A percentile compares a stretch with the other conserved stretches of the same genome.
phyloP scores from a whole-genome alignment of 2,888 invertebrate genomes.

The Sussaba pulchella region DNA sequence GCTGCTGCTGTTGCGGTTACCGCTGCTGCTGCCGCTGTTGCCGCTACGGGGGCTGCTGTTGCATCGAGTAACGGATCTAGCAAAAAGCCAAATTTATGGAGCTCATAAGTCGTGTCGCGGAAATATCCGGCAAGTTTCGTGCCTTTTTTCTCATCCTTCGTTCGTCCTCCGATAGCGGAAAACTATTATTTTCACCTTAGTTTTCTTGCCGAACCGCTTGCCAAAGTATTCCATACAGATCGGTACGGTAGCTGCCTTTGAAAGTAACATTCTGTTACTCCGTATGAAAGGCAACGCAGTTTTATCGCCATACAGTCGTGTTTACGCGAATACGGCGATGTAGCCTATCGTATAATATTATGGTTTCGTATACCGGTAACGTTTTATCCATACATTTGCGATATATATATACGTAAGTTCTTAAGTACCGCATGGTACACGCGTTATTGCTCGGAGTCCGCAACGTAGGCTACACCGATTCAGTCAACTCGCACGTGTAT shows the following conservation, averaged over 20 bases:
- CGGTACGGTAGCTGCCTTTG: not conserved
- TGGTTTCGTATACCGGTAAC: not conserved
- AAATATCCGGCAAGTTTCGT: slow-evolving; percentile 62
- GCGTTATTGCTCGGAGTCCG: too few relatives aligned
- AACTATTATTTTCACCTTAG: slow-evolving; percentile 68
- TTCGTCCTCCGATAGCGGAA: slow-evolving; percentile 60
- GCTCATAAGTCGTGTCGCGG: slow-evolving; percentile 68
- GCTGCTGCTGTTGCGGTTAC: not conserved
- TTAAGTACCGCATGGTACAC: too few relatives aligned
- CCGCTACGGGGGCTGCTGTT: not conserved
- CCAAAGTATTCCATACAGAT: slow-evolving; percentile 4
- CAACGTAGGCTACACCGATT: too few relatives aligned
- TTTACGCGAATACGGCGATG: not conserved
- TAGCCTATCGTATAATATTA: slow-evolving; percentile 7
- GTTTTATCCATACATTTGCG: not conserved
- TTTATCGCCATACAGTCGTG: not conserved
- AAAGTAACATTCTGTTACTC: not conserved
- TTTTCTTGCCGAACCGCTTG: slow-evolving; percentile 41
- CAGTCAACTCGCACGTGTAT: too few relatives aligned
- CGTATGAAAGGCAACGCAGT: not conserved
- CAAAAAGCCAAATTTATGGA: slow-evolving; percentile 68
- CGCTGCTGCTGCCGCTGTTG: not conserved
- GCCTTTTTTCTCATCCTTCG: slow-evolving; percentile 28
- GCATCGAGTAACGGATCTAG: slow-evolving; percentile 45
- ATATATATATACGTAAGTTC: too few relatives aligned